Evolutionary conservation across 2,797 vertebrate genomes (phyloP), one percentile per base, ranked within the genome.

Genomic region (Threskiornis aethiopicus): DNA sequence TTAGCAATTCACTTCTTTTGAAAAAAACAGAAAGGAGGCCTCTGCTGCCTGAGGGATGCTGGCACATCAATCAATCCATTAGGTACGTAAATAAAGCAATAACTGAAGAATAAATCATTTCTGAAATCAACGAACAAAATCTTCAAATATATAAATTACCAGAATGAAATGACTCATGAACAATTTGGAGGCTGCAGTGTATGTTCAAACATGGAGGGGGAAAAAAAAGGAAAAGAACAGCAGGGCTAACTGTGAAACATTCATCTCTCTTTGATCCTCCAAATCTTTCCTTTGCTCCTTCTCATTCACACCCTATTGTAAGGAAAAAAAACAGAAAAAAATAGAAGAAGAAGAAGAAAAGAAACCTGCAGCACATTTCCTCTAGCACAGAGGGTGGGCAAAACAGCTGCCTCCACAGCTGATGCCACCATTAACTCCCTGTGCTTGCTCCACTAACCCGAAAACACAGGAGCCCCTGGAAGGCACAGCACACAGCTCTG

Each of bases 401-500:
- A 75, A 98, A 97, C 90, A 98, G 95, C 96, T 98, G 97, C 92
- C 83, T 97, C 93, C 96, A 86, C 96, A 98, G 94, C 93, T 98
- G 97, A 97, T 97, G 89, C 95, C 96, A 93, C 95, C 89, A 87
- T 94, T 92, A 96, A 82, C 59, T 94, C 92, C 82, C 33, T 10
- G 11, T 47, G n/a, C 64, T 78, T 94, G 91, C 93, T 96, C 81
- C 82, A 90, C 90, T 96, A 96, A 96, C 86, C 87, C 3, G 25
- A 91, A 97, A 97, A 85, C 59, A 26, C 65, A 35, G 70, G 84
- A 94, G 84, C 78, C 92, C 85, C 94, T 92, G 93, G 93, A 91
- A 97, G 95, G 73, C 86, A 80, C 42, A 65, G 77, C 82, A 82
- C 39, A 33, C 65, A 31, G 46, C 8, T 96, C 94, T 75, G 61